These are phyloP conservation scores for Xiphias gladius DNA, from an alignment of 2,113 vertebrate genomes.

Conservation along the genomic window DNA sequence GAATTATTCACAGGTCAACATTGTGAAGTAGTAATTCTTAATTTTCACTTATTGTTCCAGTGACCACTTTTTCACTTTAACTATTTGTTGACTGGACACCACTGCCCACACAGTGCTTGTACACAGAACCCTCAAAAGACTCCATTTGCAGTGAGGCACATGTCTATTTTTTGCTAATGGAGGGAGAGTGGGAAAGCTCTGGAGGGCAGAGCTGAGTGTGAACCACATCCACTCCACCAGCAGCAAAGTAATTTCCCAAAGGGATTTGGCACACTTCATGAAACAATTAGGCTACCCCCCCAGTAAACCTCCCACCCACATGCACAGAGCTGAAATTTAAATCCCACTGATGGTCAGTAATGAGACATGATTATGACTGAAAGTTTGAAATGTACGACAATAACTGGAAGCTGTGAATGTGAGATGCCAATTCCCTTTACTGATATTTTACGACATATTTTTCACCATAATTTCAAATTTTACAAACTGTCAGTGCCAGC, in stretches of 20 bases:
- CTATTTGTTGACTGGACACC: too few relatives aligned
- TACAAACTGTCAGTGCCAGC: background rate
- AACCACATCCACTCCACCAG: slow-evolving; percentile 13
- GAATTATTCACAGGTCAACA: too few relatives aligned
- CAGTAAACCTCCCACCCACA: background rate
- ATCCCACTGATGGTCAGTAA: background rate
- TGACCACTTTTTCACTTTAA: background rate
- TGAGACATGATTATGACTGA: background rate
- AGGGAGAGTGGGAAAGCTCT: slow-evolving; percentile 4
- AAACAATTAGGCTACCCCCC: background rate
- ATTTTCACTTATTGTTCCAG: too few relatives aligned
- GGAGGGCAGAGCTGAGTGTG: background rate
- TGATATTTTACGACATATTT: background rate
- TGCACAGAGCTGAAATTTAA: background rate
- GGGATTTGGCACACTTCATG: slow-evolving; percentile 50
- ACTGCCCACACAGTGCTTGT: background rate
- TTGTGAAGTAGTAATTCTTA: too few relatives aligned
- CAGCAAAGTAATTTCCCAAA: slow-evolving; percentile 12
- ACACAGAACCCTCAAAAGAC: background rate
- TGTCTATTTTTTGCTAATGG: background rate
- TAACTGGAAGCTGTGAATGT: background rate
- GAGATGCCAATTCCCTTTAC: background rate
- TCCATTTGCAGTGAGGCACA: background rate
- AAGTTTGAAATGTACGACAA: background rate
- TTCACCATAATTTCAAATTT: background rate